A percentile compares a stretch with the other conserved stretches of the same genome.
These are phyloP conservation scores for Nemurella pictetii DNA, from an alignment of 2,888 invertebrate species.

Conservation along the genomic window DNA sequence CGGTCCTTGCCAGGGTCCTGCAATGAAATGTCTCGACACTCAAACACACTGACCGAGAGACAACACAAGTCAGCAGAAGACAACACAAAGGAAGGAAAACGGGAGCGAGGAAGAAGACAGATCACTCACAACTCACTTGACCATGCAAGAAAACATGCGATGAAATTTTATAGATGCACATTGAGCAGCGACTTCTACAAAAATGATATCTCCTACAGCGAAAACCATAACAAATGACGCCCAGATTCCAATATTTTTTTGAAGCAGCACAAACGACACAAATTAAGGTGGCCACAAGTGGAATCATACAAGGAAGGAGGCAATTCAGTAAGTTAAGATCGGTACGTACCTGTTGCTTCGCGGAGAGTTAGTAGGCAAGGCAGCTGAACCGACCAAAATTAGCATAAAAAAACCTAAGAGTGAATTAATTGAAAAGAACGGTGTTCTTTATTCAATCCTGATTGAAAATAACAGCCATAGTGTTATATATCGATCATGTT, in stretches of 20 bases:
- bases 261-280: no score
- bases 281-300: no score
- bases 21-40: slow-evolving; percentile 15
- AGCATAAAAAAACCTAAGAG: background rate
- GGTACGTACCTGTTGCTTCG: background rate
- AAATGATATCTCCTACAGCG: no score
- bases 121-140: no score
- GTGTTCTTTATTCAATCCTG: background rate
- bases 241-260: no score
- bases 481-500: background rate
- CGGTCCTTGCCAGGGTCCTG: slow-evolving; percentile 45
- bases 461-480: background rate
- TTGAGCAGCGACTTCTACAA: no score
- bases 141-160: background rate
- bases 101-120: background rate
- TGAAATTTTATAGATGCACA: no score
- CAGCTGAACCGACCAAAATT: background rate
- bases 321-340: no score
- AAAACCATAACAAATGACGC: no score
- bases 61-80: no score
- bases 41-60: background rate
- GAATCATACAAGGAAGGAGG: no score
- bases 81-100: background rate
- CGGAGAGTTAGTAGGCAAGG: background rate
- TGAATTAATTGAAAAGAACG: background rate